These are phyloP conservation scores for Drosophila anomalata DNA, from an alignment of 2,888 invertebrate species.

Conservation along the genomic window DNA sequence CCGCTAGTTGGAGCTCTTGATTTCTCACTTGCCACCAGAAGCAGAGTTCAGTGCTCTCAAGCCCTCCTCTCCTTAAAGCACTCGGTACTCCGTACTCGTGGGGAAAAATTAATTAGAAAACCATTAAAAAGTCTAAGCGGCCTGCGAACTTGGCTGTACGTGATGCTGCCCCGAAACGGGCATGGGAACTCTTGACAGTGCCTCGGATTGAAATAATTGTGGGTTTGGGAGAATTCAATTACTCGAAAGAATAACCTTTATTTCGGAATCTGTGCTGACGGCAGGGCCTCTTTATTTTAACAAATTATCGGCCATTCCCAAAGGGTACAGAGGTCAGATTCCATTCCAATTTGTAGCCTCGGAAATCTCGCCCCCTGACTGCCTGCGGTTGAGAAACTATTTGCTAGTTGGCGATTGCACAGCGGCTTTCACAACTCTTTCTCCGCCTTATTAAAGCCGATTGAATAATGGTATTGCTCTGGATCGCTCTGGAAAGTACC, in stretches of 20 bases:
- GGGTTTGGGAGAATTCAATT: slow-evolving; percentile 46
- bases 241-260: slow-evolving; percentile 33
- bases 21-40: slow-evolving; percentile 53
- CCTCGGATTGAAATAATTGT: slow-evolving; percentile 10
- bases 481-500: slow-evolving; percentile 31
- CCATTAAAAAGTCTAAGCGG: slow-evolving; percentile 61
- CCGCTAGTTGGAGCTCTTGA: slow-evolving; percentile 44
- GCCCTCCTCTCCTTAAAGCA: slow-evolving; percentile 26
- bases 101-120: slow-evolving; percentile 72
- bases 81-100: slow-evolving; percentile 11
- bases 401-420: not conserved
- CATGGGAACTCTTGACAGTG: slow-evolving; percentile 52
- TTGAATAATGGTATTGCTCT: slow-evolving; percentile 41
- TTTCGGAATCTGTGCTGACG: slow-evolving; percentile 38
- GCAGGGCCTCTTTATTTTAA: not conserved
- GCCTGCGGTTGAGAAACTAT: not conserved
- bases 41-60: slow-evolving; percentile 67
- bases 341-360: not conserved
- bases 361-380: not conserved
- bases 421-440: slow-evolving; percentile 1
- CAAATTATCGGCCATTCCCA: slow-evolving; percentile 21
- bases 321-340: slow-evolving; percentile 4
- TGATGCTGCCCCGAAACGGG: slow-evolving; percentile 42
- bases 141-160: slow-evolving; percentile 45
- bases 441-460: not conserved